Conservation (phyloP, 2,113 vertebrate species). For the Oxyura jamaicensis region DNA sequence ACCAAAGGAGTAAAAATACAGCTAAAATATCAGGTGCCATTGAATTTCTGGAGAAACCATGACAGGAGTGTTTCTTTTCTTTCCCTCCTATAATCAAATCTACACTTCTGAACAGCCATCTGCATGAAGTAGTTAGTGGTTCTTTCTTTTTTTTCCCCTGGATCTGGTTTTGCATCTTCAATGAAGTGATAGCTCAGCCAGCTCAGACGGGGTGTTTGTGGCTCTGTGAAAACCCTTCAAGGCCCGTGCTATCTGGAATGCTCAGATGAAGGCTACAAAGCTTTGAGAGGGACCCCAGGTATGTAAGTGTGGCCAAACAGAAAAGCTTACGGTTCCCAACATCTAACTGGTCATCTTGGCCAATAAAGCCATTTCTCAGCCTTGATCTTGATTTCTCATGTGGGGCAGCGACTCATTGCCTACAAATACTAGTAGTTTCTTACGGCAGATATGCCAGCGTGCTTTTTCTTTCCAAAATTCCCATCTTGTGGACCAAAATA, state of each 20-base stretch:
- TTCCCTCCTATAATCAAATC: slow-evolving; percentile 1
- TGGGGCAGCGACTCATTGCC: neutral
- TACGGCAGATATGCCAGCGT: neutral
- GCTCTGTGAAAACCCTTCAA: slow-evolving; percentile 10
- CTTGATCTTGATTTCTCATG: neutral
- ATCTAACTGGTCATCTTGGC: neutral
- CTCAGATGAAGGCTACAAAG: neutral
- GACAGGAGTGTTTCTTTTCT: slow-evolving; percentile 30
- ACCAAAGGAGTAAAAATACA: slow-evolving; percentile 52
- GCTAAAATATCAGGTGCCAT: slow-evolving; percentile 58
- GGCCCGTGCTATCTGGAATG: neutral
- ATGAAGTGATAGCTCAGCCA: neutral
- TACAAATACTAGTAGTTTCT: neutral
- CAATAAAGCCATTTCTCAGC: neutral
- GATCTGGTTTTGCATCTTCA: slow-evolving; percentile 28
- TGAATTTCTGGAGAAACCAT: slow-evolving; percentile 19
- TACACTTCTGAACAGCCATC: slow-evolving; percentile 8
- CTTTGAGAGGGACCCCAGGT: neutral
- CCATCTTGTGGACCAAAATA: neutral
- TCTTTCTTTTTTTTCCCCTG: neutral
- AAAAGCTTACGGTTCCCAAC: neutral
- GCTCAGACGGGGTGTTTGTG: neutral
- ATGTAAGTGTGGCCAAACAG: neutral
- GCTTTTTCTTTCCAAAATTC: neutral
- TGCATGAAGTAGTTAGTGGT: neutral